Percentiles rank a stretch among this genome's conserved stretches.
phyloP scores from a whole-genome alignment of 2,888 invertebrate species.

The Drosophila borealis region DNA sequence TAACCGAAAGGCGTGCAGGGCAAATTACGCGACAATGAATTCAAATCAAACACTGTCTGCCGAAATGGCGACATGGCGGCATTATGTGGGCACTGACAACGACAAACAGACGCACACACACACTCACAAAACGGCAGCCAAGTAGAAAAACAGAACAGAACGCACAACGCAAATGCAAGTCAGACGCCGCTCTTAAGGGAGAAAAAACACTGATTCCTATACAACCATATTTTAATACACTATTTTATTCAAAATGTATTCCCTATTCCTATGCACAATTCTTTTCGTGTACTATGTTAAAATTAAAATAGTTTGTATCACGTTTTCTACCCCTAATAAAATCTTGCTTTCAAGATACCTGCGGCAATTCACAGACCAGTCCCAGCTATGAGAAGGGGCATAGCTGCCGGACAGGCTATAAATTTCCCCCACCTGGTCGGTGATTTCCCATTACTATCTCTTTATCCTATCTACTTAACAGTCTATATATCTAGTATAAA shows the following conservation, averaged over 20 bases:
- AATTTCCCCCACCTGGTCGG: too few species aligned
- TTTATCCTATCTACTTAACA: too few species aligned
- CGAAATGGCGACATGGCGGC: conserved; percentile 69
- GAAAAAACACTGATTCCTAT: neutral
- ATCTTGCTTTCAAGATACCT: too few species aligned
- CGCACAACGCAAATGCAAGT: conserved; percentile 45
- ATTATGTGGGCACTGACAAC: conserved; percentile 67
- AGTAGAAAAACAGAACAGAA: conserved; percentile 49
- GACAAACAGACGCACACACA: conserved; percentile 25
- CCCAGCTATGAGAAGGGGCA: too few species aligned
- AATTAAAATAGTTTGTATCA: too few species aligned
- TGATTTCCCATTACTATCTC: too few species aligned
- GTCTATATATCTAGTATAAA: too few species aligned
- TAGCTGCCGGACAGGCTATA: too few species aligned
- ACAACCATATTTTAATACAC: conserved; percentile 6
- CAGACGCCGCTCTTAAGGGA: conserved; percentile 21
- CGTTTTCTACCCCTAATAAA: too few species aligned
- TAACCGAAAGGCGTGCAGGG: conserved; percentile 55
- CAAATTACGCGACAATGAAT: conserved; percentile 78
- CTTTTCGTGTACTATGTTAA: too few species aligned
- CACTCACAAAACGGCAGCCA: conserved; percentile 20
- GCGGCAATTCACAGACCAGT: too few species aligned
- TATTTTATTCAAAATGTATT: neutral
- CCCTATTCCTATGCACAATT: too few species aligned
- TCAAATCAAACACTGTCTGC: conserved; percentile 81